A percentile compares a stretch with the other conserved stretches of the same genome.
Conservation (phyloP, 2,797 vertebrate genomes). For the Coendou prehensilis region DNA sequence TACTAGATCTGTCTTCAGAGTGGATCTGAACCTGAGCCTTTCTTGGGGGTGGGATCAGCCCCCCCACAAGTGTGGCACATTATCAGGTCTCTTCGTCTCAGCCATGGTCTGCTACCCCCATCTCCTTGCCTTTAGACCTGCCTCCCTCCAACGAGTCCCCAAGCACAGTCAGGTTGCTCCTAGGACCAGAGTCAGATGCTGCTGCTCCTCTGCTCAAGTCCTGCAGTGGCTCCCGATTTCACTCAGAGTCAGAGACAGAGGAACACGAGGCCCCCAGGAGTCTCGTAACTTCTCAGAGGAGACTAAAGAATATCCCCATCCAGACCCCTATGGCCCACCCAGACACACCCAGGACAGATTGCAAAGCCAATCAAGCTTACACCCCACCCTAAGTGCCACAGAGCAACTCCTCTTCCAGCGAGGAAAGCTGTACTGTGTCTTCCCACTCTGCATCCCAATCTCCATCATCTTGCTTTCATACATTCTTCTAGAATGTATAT, state of each 20-base stretch:
- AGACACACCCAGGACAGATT: not conserved
- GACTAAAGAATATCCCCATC: not conserved
- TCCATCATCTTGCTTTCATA: not conserved
- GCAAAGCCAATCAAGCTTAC: not conserved
- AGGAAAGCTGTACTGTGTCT: not conserved
- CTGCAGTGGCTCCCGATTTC: not conserved
- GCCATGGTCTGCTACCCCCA: too few relatives aligned
- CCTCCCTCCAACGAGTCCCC: not conserved
- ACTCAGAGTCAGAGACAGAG: not conserved
- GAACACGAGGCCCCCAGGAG: too few relatives aligned
- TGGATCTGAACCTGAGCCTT: not conserved
- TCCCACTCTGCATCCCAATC: not conserved
- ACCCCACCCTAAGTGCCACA: not conserved
- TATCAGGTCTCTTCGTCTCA: not conserved
- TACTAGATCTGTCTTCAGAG: not conserved
- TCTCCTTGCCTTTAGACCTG: not conserved
- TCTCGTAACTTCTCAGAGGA: not conserved
- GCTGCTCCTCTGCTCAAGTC: not conserved
- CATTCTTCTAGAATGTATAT: not conserved
- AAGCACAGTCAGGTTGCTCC: too few relatives aligned
- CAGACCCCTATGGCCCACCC: not conserved
- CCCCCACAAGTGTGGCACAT: not conserved
- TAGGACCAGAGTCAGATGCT: not conserved
- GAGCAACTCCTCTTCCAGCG: not conserved
- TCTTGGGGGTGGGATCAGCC: not conserved